Percentiles rank a stretch among this genome's conserved stretches.
Evolutionary conservation across 2,888 invertebrate species (phyloP).

Genomic region (Tiphia femorata): DNA sequence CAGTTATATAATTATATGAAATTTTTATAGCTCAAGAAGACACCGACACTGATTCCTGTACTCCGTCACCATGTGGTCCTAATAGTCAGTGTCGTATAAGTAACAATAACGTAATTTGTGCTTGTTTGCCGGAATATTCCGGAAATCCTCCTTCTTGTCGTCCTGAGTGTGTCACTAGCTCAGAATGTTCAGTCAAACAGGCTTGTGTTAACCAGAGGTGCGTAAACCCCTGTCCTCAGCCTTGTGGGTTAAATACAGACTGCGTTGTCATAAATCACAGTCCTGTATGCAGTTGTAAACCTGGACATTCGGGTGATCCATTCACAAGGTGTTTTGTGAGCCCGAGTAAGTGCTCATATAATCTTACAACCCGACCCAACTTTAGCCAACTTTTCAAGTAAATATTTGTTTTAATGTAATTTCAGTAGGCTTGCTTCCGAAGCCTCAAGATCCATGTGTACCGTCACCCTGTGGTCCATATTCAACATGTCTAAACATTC

Average conservation of each 20-base stretch:
- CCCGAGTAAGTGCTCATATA: conserved; percentile 48
- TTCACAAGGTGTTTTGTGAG: conserved; percentile 74
- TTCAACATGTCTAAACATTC: conserved; percentile 75
- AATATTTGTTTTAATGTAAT: background rate
- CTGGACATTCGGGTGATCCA: conserved; percentile 77
- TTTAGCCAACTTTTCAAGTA: background rate
- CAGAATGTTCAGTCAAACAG: conserved; percentile 82
- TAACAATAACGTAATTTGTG: conserved; percentile 81
- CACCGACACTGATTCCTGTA: conserved; percentile 68
- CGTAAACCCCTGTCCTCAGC: conserved; percentile 84
- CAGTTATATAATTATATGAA: background rate
- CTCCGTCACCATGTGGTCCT: conserved; percentile 85
- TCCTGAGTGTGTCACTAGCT: conserved; percentile 84
- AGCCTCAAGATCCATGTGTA: conserved; percentile 55
- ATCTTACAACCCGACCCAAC: too few relatives aligned
- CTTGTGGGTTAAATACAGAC: conserved; percentile 80
- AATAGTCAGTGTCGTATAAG: conserved; percentile 81
- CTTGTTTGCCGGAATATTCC: conserved; percentile 82
- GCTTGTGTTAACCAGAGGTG: conserved; percentile 79
- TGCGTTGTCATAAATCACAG: conserved; percentile 85
- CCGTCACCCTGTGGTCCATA: conserved; percentile 77
- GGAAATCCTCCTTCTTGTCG: conserved; percentile 87
- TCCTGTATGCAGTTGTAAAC: conserved; percentile 81
- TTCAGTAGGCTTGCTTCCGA: background rate
- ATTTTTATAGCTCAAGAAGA: conserved; percentile 64